Base-by-base conservation (phyloP, 2,888 invertebrate genomes). In the Lingula anatina region DNA sequence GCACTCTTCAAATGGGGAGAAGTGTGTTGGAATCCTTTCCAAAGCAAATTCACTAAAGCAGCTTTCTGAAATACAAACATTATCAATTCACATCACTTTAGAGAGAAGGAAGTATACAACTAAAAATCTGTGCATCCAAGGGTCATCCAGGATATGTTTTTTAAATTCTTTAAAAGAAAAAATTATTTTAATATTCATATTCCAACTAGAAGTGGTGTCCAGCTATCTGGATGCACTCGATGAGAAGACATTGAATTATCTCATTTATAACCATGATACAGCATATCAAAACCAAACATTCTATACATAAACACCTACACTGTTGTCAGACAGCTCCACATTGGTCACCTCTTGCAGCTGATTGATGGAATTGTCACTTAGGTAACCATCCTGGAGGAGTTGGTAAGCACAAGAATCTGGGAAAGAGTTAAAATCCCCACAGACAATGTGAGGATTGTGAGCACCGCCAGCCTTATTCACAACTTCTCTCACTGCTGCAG, bases 401-500 rank as follows among this genome's bases (percentile, higher is more conserved):
- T 72, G 69, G 52, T 73, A 72, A 20, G 62, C 68, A 7, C 73
- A 66, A 44, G 65, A 62, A 18, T 55, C 52, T 3, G 66, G 64
- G 43, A 58, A 51, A 0, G 70, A 66, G 60, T 75, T 75, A 52
- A 75, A 75, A 57, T 75, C 75, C 3, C 75, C 75, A 56, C 69
- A 69, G 45, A 75, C 61, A n/a, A 75, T 61, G 47, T 72, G 68
- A 23, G 72, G 65, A 31, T 57, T 54, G 12, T 55, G 49, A 24
- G 68, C 67, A 46, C 61, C 62, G 3, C 64, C 69, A 9, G 72
- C 68, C 50, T 62, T 55, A 7, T 46, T 53, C 25, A 71, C 65
- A 9, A 74, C 56, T 51, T 71, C 67, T 48, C 65, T 69, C n/a
- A 75, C 62, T 38, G 73, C 69, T 60, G 66, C 61, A 7, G 70